Conservation (phyloP, 2,888 invertebrate species). For the Litoditis marina region DNA sequence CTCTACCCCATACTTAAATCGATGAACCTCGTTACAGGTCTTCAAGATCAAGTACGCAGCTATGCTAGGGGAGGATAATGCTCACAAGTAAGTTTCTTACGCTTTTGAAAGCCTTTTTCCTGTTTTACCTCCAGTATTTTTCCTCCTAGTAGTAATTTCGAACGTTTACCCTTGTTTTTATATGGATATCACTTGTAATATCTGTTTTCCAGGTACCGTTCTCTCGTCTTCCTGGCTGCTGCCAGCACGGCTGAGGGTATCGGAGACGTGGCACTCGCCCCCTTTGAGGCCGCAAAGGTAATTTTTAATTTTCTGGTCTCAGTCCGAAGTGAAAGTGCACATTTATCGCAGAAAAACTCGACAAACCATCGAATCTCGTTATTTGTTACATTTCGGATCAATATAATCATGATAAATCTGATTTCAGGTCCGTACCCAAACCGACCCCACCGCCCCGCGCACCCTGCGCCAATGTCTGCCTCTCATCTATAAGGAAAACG, state of each 20-base stretch:
- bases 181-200: no score
- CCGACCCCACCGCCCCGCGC: conserved; percentile 12
- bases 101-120: no score
- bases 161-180: no score
- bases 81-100: conserved; percentile 66
- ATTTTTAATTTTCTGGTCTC: no score
- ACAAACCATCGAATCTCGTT: no score
- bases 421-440: conserved; percentile 17
- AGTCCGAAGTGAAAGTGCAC: not conserved
- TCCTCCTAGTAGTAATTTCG: no score
- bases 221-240: conserved; percentile 80
- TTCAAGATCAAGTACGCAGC: conserved; percentile 80
- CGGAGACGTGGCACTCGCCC: conserved; percentile 91
- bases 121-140: no score
- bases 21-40: conserved; percentile 67
- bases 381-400: no score
- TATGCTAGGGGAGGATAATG: conserved; percentile 6
- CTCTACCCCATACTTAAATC: no score
- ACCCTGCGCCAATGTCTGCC: conserved; percentile 9
- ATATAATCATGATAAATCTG: not conserved
- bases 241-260: conserved; percentile 94
- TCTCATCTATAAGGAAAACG: conserved; percentile 13
- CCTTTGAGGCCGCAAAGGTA: conserved; percentile 92
- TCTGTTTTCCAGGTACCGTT: conserved; percentile 63
- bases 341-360: no score